Base-by-base conservation (phyloP, 2,888 invertebrate species). In the Agrilus cyanescens region DNA sequence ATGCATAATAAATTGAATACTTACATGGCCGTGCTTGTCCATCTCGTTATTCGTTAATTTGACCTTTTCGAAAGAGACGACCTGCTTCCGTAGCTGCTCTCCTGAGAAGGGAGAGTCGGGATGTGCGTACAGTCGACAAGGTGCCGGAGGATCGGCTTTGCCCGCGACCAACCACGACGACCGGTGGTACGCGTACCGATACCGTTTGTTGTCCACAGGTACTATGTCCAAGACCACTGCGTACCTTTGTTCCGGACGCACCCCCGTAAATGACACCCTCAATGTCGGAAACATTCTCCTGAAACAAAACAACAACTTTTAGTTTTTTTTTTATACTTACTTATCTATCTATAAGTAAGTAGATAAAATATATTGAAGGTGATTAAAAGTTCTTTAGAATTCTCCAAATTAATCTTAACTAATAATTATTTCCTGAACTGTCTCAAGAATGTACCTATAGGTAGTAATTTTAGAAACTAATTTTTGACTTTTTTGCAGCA, bases 241-340 rank as follows among this genome's bases (percentile, higher is more conserved):
- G 68, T 85, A 86, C 48, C 75, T 67, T 56, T 73, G 76, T 53
- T 78, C 79, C 1, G 77, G 69, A 43, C 79, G 73, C 36, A 82
- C 69, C 4, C 80, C 82, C 35, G 74, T 75, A 67, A 86, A 84
- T 12, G 82, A 81, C 31, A 83, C 80, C 37, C 85, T 70, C 40
- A 86, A 71, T 7, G 85, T 85, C 2, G 86, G 86, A 58, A 86
- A 86, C 86, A 87, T 87, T 54, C 86, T 72, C 63, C 85, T 86
- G 73, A 37, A 71, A 72, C 49, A 61, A 56, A 49, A 52, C 46
- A 49, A 50, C 39, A 12, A 32, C 29, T 5, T 10, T n/a, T n/a
- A n/a, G n/a, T n/a, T n/a, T n/a, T n/a, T n/a, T n/a, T n/a, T n/a
- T n/a, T n/a, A n/a, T n/a, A n/a, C n/a, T n/a, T n/a, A n/a, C n/a